Evolutionary conservation across 2,113 vertebrate species (phyloP), one percentile per base, ranked within the genome.

Genomic region (Poecile atricapillus): DNA sequence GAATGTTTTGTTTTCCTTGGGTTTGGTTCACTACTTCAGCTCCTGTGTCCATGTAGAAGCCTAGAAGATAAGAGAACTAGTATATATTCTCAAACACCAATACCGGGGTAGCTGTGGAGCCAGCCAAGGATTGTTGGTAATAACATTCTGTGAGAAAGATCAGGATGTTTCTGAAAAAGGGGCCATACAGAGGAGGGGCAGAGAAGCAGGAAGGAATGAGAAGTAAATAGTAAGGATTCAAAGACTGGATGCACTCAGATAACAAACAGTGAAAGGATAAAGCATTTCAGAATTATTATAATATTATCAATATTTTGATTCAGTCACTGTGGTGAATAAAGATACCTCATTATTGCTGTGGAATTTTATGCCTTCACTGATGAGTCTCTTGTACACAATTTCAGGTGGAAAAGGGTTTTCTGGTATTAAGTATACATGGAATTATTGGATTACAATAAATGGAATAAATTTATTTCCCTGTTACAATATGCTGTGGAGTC

Each of bases 51-150:
- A 2, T 39, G 10, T 19, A 43, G n/a, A 41, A 55, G 25, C 63
- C 55, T 69, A 27, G 47, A 83, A 69, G 41, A 46, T 68, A 41
- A 47, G 62, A 60, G 24, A 39, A 21, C 20, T 68, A 47, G 41
- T 68, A 24, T 1, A 1, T 60, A 7, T 35, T 19, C 70, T 68
- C 55, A 19, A 55, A 35, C 17, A 41, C 20, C 0, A 0, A 18
- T 39, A 82, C 39, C 16, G 0, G 0, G n/a, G 30, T 83, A 69
- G 39, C 14, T 55, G 30, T 47, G 78, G 41, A 69, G 55, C n/a
- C 55, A 62, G 1, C n/a, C 65, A 68, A 62, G 55, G 78, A 83
- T 17, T 76, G 63, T 62, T 69, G 62, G 39, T 68, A 55, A 23
- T 41, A 68, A 41, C 30, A 60, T 25, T n/a, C 20, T 75, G 43